phyloP scores from a whole-genome alignment of 2,888 invertebrate species.

The Lottia gigantea region DNA sequence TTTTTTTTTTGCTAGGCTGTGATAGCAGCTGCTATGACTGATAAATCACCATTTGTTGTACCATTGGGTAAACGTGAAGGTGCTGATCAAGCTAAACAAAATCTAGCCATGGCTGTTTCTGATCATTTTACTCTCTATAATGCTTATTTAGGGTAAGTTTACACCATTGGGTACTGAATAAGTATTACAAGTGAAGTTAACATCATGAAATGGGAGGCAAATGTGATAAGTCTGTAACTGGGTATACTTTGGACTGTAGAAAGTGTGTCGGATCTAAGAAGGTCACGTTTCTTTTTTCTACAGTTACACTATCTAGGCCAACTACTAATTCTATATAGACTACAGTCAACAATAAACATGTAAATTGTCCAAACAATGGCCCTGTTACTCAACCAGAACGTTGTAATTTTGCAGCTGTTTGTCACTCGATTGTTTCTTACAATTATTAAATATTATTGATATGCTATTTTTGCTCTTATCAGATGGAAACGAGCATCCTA shows the following conservation, averaged over 20 bases:
- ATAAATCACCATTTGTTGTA: conserved; percentile 64
- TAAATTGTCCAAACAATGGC: too few species aligned
- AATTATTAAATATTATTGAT: not conserved
- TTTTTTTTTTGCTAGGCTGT: conserved; percentile 63
- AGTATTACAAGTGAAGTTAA: too few species aligned
- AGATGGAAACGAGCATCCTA: conserved; percentile 57
- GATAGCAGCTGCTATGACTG: conserved; percentile 65
- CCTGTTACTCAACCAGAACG: too few species aligned
- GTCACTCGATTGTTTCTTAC: not conserved
- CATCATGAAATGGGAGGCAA: not conserved
- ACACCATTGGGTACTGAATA: not conserved
- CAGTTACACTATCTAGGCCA: too few species aligned
- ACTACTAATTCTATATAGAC: too few species aligned
- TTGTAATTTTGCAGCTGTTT: too few species aligned
- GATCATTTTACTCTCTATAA: conserved; percentile 56
- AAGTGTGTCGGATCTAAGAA: too few species aligned
- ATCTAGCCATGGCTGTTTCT: conserved; percentile 53
- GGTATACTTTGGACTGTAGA: too few species aligned
- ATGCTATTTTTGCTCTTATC: conserved; percentile 18
- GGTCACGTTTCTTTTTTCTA: too few species aligned
- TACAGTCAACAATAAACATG: too few species aligned
- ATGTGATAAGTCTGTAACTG: too few species aligned
- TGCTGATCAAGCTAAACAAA: conserved; percentile 52
- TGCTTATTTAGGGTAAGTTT: conserved; percentile 51
- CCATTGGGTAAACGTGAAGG: conserved; percentile 57